Conservation (phyloP, 2,888 invertebrate species). For the Schizotus pectinicornis region DNA sequence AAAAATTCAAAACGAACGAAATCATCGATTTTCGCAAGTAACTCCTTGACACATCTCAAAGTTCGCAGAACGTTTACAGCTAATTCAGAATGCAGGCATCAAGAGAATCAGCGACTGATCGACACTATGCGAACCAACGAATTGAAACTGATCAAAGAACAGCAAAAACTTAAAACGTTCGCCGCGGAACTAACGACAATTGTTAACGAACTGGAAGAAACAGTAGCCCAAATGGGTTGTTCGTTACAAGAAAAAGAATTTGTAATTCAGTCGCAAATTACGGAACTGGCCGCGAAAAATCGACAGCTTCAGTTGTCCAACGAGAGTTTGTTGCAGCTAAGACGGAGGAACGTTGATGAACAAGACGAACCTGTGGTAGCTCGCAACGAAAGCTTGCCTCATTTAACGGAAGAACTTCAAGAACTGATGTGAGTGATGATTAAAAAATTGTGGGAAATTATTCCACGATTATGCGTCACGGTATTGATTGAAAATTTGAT, state of each 20-base stretch:
- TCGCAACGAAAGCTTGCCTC: background rate
- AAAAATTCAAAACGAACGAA: slow-evolving; percentile 3
- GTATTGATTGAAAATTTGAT: too few relatives aligned
- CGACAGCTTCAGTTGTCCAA: slow-evolving; percentile 1
- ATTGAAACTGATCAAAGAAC: background rate
- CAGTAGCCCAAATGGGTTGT: background rate
- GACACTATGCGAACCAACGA: background rate
- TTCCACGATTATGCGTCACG: background rate
- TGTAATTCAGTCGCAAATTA: slow-evolving; percentile 4
- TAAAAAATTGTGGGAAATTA: background rate
- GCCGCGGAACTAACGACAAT: background rate
- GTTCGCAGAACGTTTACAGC: background rate
- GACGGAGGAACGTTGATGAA: slow-evolving; percentile 6
- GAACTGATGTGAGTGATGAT: slow-evolving; percentile 11
- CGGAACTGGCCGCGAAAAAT: slow-evolving; percentile 6
- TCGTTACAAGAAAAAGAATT: slow-evolving; percentile 3
- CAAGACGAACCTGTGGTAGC: too few relatives aligned
- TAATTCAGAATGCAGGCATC: slow-evolving; percentile 2
- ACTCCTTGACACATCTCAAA: background rate
- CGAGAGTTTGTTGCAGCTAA: background rate
- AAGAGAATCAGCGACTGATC: background rate
- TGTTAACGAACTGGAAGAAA: background rate
- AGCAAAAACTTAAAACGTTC: background rate
- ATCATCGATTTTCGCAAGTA: background rate
- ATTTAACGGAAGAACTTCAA: slow-evolving; percentile 12